Base-by-base conservation (phyloP, 2,888 invertebrate genomes). In the Polylopha cassiicola region DNA sequence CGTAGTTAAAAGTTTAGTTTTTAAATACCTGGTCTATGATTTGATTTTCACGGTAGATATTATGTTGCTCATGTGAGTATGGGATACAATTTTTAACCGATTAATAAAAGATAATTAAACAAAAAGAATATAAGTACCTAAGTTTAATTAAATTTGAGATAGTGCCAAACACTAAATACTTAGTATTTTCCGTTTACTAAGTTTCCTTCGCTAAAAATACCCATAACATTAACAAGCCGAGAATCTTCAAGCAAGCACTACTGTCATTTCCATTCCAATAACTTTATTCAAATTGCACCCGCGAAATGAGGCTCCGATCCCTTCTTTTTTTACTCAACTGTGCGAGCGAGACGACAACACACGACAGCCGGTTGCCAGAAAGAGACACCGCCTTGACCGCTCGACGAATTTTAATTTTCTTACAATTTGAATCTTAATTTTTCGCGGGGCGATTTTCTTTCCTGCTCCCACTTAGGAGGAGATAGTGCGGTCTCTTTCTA, bases 361-460 rank as follows among this genome's bases (percentile, higher is more conserved):
- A 9, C 7, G 26, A 15, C 17, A 10, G 1, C 14, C 2, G 2
- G 3, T 41, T 22, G 66, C 29, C 2, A 26, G 61, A 82, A 45
- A 42, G 65, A 53, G 77, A 76, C 4, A 33, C 47, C 54, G 48
- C 52, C 65, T 64, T 78, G 77, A 77, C 78, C 81, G 78, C 71
- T 76, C 72, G 68, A 64, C 78, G 80, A 78, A 85, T 86, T 86
- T 86, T 85, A 86, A 86, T 85, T 82, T 85, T 82, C 85, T 84
- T 80, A 82, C 79, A 70, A 78, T 85, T 86, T 82, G 86, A 85
- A 86, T 85, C 78, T 82, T 82, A 82, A 84, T 86, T 85, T 84
- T 85, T 82, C 75, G 73, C 73, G 66, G 74, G 74, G 70, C 51
- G 67, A 54, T 62, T 51, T 53, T 61, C 61, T 52, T 20, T 73